Conservation (phyloP, 2,888 invertebrate species). For the Alentia gelatinosa region DNA sequence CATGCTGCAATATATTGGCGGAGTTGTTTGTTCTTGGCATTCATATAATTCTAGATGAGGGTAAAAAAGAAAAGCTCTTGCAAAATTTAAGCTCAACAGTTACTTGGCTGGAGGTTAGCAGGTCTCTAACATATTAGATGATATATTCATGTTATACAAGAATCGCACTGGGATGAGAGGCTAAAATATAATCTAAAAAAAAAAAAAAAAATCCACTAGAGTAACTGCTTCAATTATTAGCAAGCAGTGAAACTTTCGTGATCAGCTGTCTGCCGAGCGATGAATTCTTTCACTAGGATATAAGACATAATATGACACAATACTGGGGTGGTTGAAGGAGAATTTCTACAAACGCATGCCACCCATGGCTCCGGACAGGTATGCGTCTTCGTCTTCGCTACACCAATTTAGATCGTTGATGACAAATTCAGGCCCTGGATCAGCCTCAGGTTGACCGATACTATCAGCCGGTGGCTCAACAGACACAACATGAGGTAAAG, state of each 20-base stretch:
- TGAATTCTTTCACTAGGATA: too few species aligned
- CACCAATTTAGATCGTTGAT: slow-evolving; percentile 62
- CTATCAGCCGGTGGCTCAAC: not conserved
- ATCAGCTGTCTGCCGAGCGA: too few species aligned
- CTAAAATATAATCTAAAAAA: too few species aligned
- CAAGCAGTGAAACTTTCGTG: too few species aligned
- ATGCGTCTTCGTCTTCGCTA: slow-evolving; percentile 66
- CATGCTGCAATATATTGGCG: too few species aligned
- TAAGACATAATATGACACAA: too few species aligned
- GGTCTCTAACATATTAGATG: not conserved
- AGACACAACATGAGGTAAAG: not conserved
- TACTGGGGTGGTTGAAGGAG: not conserved
- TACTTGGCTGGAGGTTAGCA: not conserved
- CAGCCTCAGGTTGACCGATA: slow-evolving; percentile 2
- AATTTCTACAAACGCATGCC: slow-evolving; percentile 65
- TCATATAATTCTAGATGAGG: too few species aligned
- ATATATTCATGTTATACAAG: slow-evolving; percentile 32
- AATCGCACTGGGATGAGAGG: too few species aligned
- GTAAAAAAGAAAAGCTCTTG: too few species aligned
- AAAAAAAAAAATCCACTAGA: too few species aligned
- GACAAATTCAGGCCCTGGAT: slow-evolving; percentile 55
- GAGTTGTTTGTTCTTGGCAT: too few species aligned
- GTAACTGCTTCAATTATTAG: too few species aligned
- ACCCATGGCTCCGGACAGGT: slow-evolving; percentile 71
- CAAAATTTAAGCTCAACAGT: not conserved